phyloP scores from a whole-genome alignment of 2,797 vertebrate species.

The Enteromius fasciolatus region DNA sequence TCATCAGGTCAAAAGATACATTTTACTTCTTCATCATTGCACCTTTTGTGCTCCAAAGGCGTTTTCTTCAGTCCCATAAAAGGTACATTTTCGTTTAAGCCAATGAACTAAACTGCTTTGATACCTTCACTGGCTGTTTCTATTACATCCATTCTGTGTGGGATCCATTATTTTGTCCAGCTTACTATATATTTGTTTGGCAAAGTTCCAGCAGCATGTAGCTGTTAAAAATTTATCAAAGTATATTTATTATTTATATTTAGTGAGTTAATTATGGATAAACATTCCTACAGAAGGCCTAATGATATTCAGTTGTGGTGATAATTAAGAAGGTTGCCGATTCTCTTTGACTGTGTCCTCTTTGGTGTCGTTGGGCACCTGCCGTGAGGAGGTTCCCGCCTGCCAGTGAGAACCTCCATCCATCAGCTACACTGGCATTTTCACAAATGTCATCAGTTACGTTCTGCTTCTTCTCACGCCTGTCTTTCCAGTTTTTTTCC shows the following conservation, averaged over 20 bases:
- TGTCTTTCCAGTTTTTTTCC: conserved; percentile 32
- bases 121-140: background rate
- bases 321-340: conserved; percentile 59
- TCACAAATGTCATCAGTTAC: conserved; percentile 55
- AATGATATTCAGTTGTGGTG: conserved; percentile 70
- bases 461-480: conserved; percentile 28
- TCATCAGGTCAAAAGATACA: conserved; percentile 11
- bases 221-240: conserved; percentile 67
- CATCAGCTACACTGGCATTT: conserved; percentile 54
- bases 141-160: background rate
- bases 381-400: conserved; percentile 40
- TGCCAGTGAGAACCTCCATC: conserved; percentile 39
- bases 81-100: background rate
- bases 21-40: background rate
- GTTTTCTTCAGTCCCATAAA: background rate
- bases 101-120: conserved; percentile 2
- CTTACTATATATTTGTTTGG: conserved; percentile 60
- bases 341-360: conserved; percentile 64
- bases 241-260: conserved; percentile 75
- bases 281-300: conserved; percentile 70
- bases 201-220: conserved; percentile 61
- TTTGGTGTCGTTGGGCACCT: conserved; percentile 54
- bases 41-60: background rate
- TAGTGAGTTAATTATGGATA: conserved; percentile 78
- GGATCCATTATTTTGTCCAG: conserved; percentile 49